phyloP scores from a whole-genome alignment of 2,888 invertebrate genomes.

The Dryadula phaetusa region DNA sequence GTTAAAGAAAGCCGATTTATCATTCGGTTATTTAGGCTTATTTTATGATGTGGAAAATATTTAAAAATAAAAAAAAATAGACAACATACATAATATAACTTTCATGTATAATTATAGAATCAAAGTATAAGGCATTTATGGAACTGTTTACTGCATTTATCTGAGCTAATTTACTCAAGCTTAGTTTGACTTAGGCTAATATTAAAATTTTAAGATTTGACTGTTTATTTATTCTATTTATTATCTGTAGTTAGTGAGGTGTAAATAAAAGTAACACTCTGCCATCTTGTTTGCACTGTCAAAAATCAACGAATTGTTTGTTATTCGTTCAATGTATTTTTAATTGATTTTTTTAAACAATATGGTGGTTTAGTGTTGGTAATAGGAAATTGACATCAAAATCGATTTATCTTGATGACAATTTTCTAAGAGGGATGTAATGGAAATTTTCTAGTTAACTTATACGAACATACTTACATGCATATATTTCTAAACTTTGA shows the following conservation, averaged over 20 bases:
- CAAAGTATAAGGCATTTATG: constrained; percentile 33
- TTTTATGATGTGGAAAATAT: not conserved
- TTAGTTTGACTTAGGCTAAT: constrained; percentile 33
- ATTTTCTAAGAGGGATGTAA: constrained; percentile 23
- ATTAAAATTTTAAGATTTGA: constrained; percentile 55
- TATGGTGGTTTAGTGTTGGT: constrained; percentile 15
- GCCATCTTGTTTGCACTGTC: constrained; percentile 38
- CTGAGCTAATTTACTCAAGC: constrained; percentile 18
- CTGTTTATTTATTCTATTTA: constrained; percentile 80
- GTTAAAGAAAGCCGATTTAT: not conserved
- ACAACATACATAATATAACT: constrained; percentile 11
- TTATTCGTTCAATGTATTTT: not conserved
- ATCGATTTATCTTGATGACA: constrained; percentile 9
- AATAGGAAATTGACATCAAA: constrained; percentile 25
- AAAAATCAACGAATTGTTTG: constrained; percentile 34
- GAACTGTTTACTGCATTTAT: constrained; percentile 25
- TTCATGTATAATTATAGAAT: constrained; percentile 6
- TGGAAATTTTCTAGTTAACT: constrained; percentile 31
- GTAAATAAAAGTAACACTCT: constrained; percentile 70
- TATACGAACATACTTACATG: constrained; percentile 9
- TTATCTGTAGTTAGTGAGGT: constrained; percentile 68
- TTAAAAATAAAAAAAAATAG: not conserved
- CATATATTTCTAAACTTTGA: constrained; percentile 35
- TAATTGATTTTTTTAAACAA: constrained; percentile 6
- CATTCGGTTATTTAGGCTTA: not conserved